phyloP scores from a whole-genome alignment of 2,113 vertebrate genomes.

The Columbina picui region DNA sequence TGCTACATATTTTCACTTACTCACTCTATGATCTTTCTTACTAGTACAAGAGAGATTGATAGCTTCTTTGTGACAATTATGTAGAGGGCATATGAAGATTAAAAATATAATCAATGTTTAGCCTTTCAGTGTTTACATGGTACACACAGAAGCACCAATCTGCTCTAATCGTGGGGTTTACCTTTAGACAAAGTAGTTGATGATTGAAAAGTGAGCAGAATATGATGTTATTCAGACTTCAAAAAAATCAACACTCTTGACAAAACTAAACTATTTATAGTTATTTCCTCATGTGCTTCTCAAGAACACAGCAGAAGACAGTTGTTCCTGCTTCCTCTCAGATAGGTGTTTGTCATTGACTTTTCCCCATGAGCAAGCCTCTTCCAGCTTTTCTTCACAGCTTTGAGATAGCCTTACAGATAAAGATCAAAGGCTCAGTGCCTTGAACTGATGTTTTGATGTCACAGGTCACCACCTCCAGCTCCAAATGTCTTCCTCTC shows the following conservation, averaged over 20 bases:
- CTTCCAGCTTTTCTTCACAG: not conserved
- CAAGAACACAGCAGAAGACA: not conserved
- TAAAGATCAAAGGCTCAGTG: slow-evolving; percentile 1
- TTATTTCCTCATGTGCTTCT: not conserved
- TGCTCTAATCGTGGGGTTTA: not conserved
- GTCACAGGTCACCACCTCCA: not conserved
- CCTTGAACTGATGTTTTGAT: not conserved
- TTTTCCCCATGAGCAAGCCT: not conserved
- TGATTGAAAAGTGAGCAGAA: not conserved
- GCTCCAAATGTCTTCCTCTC: not conserved
- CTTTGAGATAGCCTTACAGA: slow-evolving; percentile 10
- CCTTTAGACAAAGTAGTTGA: not conserved
- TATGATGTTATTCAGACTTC: not conserved
- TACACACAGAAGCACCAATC: slow-evolving; percentile 1
- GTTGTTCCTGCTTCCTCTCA: not conserved
- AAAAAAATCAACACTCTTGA: not conserved
- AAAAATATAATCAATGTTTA: not conserved
- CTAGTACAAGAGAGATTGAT: not conserved
- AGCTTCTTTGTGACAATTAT: not conserved
- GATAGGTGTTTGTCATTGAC: not conserved
- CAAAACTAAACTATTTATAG: not conserved
- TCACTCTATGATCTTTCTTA: not conserved
- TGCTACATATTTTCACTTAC: not conserved
- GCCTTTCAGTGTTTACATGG: not conserved
- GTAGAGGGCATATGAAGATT: not conserved